Percentiles rank a stretch among this genome's conserved stretches.
These are phyloP conservation scores for Strix aluco DNA, from an alignment of 2,113 vertebrate species.

Conservation along the genomic window DNA sequence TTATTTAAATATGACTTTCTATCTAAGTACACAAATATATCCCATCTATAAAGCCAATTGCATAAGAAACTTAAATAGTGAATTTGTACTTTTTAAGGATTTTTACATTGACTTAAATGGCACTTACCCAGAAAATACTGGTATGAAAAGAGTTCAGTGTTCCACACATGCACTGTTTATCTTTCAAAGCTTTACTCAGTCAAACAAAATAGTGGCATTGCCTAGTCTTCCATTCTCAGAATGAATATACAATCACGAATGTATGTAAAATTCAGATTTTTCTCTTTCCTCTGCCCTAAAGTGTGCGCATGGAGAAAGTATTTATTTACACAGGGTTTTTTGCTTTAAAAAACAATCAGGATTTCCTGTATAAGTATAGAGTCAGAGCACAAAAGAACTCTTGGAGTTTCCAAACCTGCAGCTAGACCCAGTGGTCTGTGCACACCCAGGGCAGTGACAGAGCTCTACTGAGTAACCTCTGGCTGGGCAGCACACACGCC, in stretches of 20 bases:
- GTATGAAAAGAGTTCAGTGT: background rate
- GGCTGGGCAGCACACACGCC: fast-evolving
- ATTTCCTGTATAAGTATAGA: background rate
- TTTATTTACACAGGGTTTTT: background rate
- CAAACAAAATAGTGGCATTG: background rate
- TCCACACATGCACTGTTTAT: background rate
- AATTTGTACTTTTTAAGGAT: background rate
- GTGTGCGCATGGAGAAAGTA: background rate
- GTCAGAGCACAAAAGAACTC: background rate
- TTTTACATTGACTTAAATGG: background rate
- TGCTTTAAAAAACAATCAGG: background rate
- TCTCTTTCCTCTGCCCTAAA: background rate
- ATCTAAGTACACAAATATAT: background rate
- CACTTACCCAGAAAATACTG: background rate
- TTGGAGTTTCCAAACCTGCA: background rate
- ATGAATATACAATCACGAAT: background rate
- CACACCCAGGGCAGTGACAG: background rate
- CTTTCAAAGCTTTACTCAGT: background rate
- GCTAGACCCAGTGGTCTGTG: background rate
- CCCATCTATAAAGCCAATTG: background rate
- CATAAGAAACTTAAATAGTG: background rate
- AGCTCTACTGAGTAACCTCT: background rate
- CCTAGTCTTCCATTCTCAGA: background rate
- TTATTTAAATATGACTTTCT: background rate
- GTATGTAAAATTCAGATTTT: background rate